These are phyloP conservation scores for Cecidostiba fungosa DNA, from an alignment of 2,888 invertebrate genomes.

Conservation along the genomic window DNA sequence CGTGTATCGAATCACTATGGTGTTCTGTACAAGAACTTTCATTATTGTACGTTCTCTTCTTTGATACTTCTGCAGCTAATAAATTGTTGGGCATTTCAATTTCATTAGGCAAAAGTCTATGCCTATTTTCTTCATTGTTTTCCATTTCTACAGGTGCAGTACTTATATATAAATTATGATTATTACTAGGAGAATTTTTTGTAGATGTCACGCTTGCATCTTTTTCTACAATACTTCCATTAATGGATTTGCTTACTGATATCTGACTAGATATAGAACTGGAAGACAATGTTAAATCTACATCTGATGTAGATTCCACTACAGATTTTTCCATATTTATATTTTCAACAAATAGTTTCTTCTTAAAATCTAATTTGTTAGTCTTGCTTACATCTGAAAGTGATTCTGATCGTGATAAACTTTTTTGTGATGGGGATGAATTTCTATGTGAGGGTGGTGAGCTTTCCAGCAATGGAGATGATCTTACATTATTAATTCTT, in stretches of 20 bases:
- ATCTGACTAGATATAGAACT: slow-evolving; percentile 23
- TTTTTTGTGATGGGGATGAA: not conserved
- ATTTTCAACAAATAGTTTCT: not conserved
- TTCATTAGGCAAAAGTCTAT: not conserved
- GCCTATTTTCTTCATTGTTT: not conserved
- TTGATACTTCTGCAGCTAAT: not conserved
- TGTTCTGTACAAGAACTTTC: not conserved
- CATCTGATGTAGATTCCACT: not conserved
- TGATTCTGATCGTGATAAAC: not conserved
- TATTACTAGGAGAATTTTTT: slow-evolving; percentile 5
- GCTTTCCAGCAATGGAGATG: not conserved
- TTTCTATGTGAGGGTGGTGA: not conserved
- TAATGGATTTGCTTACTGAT: slow-evolving; percentile 21
- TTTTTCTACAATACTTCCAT: slow-evolving; percentile 12
- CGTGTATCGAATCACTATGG: not conserved
- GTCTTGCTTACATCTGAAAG: not conserved
- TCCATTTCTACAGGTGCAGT: not conserved
- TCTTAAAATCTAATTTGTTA: not conserved
- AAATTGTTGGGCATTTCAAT: not conserved
- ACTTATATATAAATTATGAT: not conserved
- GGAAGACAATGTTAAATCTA: not conserved
- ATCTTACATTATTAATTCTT: not conserved
- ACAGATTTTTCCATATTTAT: slow-evolving; percentile 9
- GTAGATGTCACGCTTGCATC: not conserved
- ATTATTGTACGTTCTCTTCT: not conserved